A percentile compares a stretch with the other conserved stretches of the same genome.
Evolutionary conservation across 2,888 invertebrate genomes (phyloP).

Genomic region (Onthophagus sagittarius): DNA sequence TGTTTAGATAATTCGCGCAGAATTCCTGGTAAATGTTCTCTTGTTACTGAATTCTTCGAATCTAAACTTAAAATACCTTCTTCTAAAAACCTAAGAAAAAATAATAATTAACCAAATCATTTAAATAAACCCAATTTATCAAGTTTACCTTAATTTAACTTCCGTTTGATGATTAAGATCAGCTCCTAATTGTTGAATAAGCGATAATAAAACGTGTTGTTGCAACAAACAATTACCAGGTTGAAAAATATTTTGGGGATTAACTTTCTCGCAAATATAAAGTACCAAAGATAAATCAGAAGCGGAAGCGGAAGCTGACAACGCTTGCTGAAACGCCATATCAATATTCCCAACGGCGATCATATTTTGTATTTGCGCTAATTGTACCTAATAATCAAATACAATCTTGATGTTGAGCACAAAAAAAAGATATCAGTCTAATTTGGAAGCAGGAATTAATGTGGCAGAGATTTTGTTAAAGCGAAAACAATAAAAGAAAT

Average conservation of each 20-base stretch:
- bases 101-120: conserved; percentile 7
- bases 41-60: conserved; percentile 69
- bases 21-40: conserved; percentile 79
- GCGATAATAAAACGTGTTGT: conserved; percentile 85
- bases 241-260: conserved; percentile 74
- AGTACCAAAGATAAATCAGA: conserved; percentile 85
- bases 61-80: conserved; percentile 84
- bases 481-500: not conserved
- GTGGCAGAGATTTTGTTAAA: not conserved
- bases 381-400: conserved; percentile 50
- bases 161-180: conserved; percentile 83
- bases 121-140: conserved; percentile 1
- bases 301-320: conserved; percentile 60
- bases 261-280: conserved; percentile 80
- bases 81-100: conserved; percentile 69
- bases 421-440: not conserved
- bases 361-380: conserved; percentile 66
- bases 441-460: conserved; percentile 8
- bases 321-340: conserved; percentile 87
- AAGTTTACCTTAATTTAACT: conserved; percentile 68
- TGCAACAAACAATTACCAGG: conserved; percentile 67
- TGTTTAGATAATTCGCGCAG: conserved; percentile 73
- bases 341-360: conserved; percentile 72
- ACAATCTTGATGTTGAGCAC: not conserved
- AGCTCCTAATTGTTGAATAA: conserved; percentile 91